phyloP scores from a whole-genome alignment of 2,888 invertebrate species.

The Cataglyphis cursor region DNA sequence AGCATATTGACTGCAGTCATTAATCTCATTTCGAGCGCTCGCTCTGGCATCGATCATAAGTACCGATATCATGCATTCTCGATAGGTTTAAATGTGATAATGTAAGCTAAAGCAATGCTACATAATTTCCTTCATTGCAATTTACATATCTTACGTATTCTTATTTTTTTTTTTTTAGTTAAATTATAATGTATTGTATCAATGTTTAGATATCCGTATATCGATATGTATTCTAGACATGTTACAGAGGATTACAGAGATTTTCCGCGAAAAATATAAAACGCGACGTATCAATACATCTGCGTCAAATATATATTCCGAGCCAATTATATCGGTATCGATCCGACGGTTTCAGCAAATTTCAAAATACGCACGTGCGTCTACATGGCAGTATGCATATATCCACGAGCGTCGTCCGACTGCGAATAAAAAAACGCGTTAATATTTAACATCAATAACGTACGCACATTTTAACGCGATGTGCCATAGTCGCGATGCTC shows the following conservation, averaged over 20 bases:
- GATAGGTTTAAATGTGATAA: slow-evolving; percentile 36
- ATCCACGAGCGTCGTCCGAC: neutral
- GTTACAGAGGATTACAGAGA: neutral
- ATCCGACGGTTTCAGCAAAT: slow-evolving; percentile 42
- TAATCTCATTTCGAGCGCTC: slow-evolving; percentile 49
- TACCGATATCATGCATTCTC: slow-evolving; percentile 45
- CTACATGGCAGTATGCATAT: neutral
- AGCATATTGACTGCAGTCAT: slow-evolving; percentile 46
- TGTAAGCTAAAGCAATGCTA: neutral
- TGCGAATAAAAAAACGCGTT: slow-evolving; percentile 39
- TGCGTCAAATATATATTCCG: slow-evolving; percentile 32
- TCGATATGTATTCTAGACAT: neutral
- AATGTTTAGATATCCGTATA: neutral
- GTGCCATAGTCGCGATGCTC: slow-evolving; percentile 12
- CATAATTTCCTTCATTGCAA: neutral
- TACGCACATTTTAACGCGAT: slow-evolving; percentile 32
- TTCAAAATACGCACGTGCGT: slow-evolving; percentile 47
- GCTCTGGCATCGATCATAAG: slow-evolving; percentile 40
- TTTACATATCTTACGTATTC: neutral
- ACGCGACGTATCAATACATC: slow-evolving; percentile 39
- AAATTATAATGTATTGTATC: neutral
- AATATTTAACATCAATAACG: slow-evolving; percentile 45
- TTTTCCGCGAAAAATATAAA: slow-evolving; percentile 35
- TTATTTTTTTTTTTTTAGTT: neutral
- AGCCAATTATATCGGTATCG: slow-evolving; percentile 42